phyloP scores from a whole-genome alignment of 2,113 vertebrate species.

The Gadus macrocephalus region DNA sequence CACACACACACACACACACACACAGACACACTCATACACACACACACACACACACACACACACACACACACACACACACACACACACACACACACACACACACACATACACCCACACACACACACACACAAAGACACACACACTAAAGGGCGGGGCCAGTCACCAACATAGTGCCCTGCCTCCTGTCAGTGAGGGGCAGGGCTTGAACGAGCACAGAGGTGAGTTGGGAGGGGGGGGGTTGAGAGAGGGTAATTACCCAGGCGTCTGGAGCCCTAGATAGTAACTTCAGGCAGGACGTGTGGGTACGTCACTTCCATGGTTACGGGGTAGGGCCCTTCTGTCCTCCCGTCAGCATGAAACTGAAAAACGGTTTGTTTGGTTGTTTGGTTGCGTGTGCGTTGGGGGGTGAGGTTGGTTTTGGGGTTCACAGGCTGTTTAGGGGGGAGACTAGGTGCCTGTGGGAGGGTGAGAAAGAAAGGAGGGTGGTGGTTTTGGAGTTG shows the following conservation, averaged over 20 bases:
- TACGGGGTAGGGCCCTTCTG: slow-evolving; percentile 67
- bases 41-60: background rate
- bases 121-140: background rate
- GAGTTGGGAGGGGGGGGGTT: slow-evolving; percentile 49
- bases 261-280: slow-evolving; percentile 66
- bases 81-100: background rate
- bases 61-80: background rate
- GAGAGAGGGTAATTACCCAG: slow-evolving; percentile 68
- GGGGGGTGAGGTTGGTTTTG: background rate
- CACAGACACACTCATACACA: background rate
- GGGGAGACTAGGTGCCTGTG: slow-evolving; percentile 25
- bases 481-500: slow-evolving; percentile 45
- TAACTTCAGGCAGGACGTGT: slow-evolving; percentile 76
- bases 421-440: slow-evolving; percentile 31
- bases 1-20: background rate
- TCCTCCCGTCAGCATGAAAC: slow-evolving; percentile 75
- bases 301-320: slow-evolving; percentile 75
- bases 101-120: slow-evolving; percentile 3
- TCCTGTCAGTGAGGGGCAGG: too few relatives aligned
- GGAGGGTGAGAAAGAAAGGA: slow-evolving; percentile 28
- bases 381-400: slow-evolving; percentile 39
- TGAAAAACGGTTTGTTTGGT: slow-evolving; percentile 66
- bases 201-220: slow-evolving; percentile 21
- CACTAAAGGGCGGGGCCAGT: background rate
- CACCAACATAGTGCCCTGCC: background rate